phyloP scores from a whole-genome alignment of 2,797 vertebrate species.

The Aselliscus stoliczkanus region DNA sequence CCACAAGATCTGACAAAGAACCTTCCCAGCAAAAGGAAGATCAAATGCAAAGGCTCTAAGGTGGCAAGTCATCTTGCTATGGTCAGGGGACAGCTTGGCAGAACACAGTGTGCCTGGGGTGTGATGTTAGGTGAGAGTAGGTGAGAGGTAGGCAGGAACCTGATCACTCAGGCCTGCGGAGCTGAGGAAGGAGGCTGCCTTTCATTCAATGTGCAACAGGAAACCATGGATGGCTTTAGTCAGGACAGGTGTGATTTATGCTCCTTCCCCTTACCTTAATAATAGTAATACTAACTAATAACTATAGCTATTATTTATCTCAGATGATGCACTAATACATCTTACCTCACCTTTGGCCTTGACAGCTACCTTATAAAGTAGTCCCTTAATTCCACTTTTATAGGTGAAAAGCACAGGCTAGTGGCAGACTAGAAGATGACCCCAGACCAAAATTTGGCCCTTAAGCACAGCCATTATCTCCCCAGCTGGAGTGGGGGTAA shows the following conservation, averaged over 20 bases:
- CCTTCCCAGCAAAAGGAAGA: constrained; percentile 10
- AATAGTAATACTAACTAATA: background rate
- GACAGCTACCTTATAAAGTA: background rate
- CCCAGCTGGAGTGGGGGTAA: background rate
- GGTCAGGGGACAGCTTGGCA: background rate
- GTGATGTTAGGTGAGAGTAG: background rate
- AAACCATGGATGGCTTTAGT: background rate
- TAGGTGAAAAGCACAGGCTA: background rate
- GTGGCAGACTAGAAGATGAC: background rate
- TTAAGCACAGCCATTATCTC: background rate
- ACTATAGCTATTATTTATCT: background rate
- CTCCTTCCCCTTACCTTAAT: background rate
- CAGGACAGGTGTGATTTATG: background rate
- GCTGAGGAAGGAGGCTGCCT: background rate
- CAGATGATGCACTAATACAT: background rate
- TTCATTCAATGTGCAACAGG: background rate
- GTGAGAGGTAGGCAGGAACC: background rate
- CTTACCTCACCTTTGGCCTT: background rate
- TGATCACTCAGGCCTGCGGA: background rate
- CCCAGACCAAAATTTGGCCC: background rate
- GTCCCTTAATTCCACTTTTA: background rate
- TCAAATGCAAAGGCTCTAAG: background rate
- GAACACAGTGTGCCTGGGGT: background rate
- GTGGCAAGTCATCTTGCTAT: background rate
- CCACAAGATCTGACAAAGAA: background rate